Percentiles rank a stretch among this genome's conserved stretches.
phyloP scores from a whole-genome alignment of 2,797 vertebrate species.

The Sylvilagus floridanus region DNA sequence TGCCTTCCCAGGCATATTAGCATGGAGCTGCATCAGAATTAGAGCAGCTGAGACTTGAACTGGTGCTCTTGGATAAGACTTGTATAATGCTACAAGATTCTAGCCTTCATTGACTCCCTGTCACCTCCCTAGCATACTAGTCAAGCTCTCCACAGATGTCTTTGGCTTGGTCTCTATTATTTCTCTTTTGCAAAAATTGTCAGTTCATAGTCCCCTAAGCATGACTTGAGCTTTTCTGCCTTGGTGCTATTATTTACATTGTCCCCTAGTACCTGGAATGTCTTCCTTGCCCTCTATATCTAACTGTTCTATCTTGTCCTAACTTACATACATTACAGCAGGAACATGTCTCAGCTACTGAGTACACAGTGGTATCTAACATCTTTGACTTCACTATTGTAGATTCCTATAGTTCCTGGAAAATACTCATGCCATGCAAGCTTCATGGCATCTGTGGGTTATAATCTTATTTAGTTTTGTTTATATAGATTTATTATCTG shows the following conservation, averaged over 20 bases:
- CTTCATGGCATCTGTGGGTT: background rate
- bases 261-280: background rate
- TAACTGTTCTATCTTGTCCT: background rate
- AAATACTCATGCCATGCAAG: background rate
- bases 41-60: too few species aligned
- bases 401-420: slow-evolving; percentile 24
- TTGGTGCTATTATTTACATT: background rate
- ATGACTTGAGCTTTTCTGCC: background rate
- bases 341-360: background rate
- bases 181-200: slow-evolving; percentile 44
- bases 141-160: background rate
- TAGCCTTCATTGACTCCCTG: background rate
- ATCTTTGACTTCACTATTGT: slow-evolving; percentile 38
- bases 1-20: too few species aligned
- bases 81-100: background rate
- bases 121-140: background rate
- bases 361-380: background rate
- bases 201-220: background rate
- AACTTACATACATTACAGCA: background rate
- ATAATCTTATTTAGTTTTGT: slow-evolving; percentile 60
- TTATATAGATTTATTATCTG: slow-evolving; percentile 62
- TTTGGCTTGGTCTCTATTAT: background rate
- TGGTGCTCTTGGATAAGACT: background rate
- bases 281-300: background rate
- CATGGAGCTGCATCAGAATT: too few species aligned